phyloP scores from a whole-genome alignment of 2,113 vertebrate species.

The Chaetodon auriga region DNA sequence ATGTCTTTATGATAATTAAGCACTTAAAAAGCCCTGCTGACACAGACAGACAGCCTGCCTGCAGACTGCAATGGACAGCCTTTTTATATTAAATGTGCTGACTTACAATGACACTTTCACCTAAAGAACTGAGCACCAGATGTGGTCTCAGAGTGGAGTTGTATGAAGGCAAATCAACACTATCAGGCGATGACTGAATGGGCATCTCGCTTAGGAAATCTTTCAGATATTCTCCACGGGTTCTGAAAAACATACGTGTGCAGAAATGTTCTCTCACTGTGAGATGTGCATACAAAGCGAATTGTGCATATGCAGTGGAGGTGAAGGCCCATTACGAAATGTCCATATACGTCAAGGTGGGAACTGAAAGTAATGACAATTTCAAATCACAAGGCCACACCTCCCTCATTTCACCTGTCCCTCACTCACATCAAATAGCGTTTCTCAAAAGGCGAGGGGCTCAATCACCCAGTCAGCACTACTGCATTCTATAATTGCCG shows the following conservation, averaged over 20 bases:
- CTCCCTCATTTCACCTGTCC: not conserved
- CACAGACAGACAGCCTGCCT: constrained; percentile 40
- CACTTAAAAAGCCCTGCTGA: constrained; percentile 55
- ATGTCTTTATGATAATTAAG: constrained; percentile 60
- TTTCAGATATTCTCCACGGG: not conserved
- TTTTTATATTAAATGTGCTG: constrained; percentile 43
- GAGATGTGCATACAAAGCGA: constrained; percentile 3
- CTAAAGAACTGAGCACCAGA: constrained; percentile 32
- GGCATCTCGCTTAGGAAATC: not conserved
- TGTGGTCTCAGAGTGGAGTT: not conserved
- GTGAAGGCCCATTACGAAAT: not conserved
- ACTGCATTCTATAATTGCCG: not conserved
- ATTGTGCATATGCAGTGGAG: not conserved
- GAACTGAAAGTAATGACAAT: not conserved
- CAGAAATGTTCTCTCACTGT: not conserved
- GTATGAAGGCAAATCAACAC: constrained; percentile 18
- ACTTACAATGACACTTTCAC: constrained; percentile 38
- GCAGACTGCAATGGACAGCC: constrained; percentile 35
- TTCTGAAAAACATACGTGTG: not conserved
- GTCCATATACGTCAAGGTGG: not conserved
- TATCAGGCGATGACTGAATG: constrained; percentile 29
- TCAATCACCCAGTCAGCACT: not conserved
- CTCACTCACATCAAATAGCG: not conserved
- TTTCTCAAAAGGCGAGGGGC: not conserved
- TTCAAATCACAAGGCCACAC: constrained; percentile 17